Evolutionary conservation across 2,888 invertebrate genomes (phyloP), one percentile per base, ranked within the genome.

Genomic region (Hipparchia semele): DNA sequence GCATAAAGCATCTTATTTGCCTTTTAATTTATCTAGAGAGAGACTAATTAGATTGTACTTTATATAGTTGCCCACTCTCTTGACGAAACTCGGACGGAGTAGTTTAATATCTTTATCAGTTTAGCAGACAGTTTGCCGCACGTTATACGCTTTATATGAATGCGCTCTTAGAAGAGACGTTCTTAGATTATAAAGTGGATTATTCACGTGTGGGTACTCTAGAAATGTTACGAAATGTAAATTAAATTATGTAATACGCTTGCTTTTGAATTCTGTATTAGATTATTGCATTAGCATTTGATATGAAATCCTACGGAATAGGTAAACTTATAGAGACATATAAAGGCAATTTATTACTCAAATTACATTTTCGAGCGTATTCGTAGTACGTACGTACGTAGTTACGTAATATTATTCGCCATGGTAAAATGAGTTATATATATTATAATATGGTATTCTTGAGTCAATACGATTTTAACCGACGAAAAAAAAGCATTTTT

Each of bases 111-210:
- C 5, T 53, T 12, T 53, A 4, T 46, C 6, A 46, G 4, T 7
- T 49, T 49, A 23, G 7, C 58, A 9, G 8, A 8, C n/a, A 56
- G 5, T 13, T 6, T 6, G n/a, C 13, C n/a, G 54, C 13, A 13
- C 0, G 7, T 23, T 58, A 58, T 58, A 58, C 58, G 8, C 58
- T 7, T 23, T 13, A 3, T 58, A 3, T 23, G 58, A 23, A 4
- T 10, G 12, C 59, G 39, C 6, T 9, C 33, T 33, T 60, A 53
- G 65, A 23, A 65, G 23, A 51, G n/a, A 61, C 39, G 59, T 60
- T 33, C n/a, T 62, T 62, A 62, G 62, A 49, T 62, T 49, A 62
- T 62, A 60, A 60, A 60, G 59, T 33, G 59, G 59, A 60, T 60
- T 33, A 60, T 39, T 60, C 59, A 39, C 12, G 59, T 6, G 58